These are phyloP conservation scores for Grammomys dolichurus DNA, from an alignment of 2,113 vertebrate species.

Conservation along the genomic window DNA sequence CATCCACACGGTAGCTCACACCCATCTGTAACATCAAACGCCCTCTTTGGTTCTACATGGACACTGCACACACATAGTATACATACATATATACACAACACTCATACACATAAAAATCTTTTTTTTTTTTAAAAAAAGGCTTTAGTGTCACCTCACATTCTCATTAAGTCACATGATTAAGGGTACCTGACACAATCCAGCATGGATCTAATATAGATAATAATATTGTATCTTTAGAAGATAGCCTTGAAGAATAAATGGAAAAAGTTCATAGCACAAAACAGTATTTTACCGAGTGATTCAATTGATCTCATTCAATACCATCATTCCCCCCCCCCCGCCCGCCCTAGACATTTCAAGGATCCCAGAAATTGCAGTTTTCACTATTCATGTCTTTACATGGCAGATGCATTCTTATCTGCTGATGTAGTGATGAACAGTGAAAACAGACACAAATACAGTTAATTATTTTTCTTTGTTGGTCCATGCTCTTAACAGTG, in stretches of 20 bases:
- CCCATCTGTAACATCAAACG: neutral
- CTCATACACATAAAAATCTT: neutral
- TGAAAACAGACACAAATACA: neutral
- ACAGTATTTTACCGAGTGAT: constrained; percentile 17
- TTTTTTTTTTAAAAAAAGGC: neutral
- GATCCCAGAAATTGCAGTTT: constrained; percentile 33
- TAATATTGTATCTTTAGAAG: neutral
- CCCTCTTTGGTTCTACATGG: neutral
- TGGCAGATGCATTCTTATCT: neutral
- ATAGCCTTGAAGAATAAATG: constrained; percentile 34
- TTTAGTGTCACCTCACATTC: neutral
- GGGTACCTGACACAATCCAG: neutral
- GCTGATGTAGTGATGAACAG: neutral
- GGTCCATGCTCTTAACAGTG: neutral
- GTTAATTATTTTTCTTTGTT: neutral
- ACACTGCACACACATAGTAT: neutral
- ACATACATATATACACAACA: neutral
- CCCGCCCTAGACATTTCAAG: constrained; percentile 25
- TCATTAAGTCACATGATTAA: neutral
- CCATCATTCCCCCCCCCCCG: neutral
- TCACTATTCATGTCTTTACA: constrained; percentile 17
- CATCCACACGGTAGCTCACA: neutral
- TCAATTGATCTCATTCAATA: constrained; percentile 36
- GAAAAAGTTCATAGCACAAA: constrained; percentile 21
- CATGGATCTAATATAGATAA: neutral